These are phyloP conservation scores for Conistra vaccinii DNA, from an alignment of 2,888 invertebrate species.

Conservation along the genomic window DNA sequence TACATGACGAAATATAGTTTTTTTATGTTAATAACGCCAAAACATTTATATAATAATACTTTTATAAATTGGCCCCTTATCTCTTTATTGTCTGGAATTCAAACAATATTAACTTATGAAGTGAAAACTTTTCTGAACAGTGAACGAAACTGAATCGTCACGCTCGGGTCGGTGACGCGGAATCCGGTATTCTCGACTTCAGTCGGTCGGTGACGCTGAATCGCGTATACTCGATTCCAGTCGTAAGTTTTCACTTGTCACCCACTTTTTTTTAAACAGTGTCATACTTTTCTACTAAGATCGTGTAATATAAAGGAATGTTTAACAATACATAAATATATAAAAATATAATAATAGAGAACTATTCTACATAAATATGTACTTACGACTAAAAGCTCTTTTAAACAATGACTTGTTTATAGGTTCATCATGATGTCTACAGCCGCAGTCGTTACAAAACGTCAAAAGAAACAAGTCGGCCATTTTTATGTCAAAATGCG, in stretches of 20 bases:
- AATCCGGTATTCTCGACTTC: background rate
- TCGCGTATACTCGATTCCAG: background rate
- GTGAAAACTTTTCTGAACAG: background rate
- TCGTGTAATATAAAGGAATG: conserved; percentile 59
- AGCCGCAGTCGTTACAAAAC: background rate
- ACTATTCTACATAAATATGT: conserved; percentile 66
- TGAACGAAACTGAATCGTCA: background rate
- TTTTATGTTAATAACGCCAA: conserved; percentile 15
- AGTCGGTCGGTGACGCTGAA: background rate
- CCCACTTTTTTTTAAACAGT: background rate
- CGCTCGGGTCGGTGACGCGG: background rate
- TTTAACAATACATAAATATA: conserved; percentile 57
- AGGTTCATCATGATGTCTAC: background rate
- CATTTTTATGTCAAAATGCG: conserved; percentile 34
- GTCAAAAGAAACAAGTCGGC: conserved; percentile 22
- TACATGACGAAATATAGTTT: conserved; percentile 8
- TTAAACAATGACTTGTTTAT: conserved; percentile 8
- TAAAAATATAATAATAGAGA: conserved; percentile 42
- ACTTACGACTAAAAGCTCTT: conserved; percentile 38
- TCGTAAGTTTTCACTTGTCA: background rate
- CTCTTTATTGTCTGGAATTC: conserved; percentile 3
- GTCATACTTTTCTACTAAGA: conserved; percentile 49
- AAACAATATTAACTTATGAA: conserved; percentile 2
- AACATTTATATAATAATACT: conserved; percentile 33
- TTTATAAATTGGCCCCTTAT: conserved; percentile 36